Evolutionary conservation across 1,140 invertebrate species (phyloP), one percentile per base, ranked within the genome.

Genomic region (Agraylea sexmaculata): DNA sequence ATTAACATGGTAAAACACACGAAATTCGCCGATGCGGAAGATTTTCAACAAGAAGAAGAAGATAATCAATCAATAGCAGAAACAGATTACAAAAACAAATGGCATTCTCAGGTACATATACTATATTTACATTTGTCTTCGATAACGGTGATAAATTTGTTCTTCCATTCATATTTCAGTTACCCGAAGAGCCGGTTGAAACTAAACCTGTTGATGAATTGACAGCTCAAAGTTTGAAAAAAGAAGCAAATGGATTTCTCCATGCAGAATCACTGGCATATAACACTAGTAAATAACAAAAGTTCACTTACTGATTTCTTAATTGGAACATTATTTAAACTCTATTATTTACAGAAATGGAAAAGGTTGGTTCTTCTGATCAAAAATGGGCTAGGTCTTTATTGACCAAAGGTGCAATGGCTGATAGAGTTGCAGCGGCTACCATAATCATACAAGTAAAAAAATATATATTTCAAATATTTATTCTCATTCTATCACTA

Each of bases 391-490:
- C 89, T 41, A 76, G 78, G 49, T 88, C 81, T 12, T 75, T 91
- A 4, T 62, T 90, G 31, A 66, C 73, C 16, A 80, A 78, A 48
- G 89, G 89, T 31, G 90, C 88, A 5, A 71, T 78, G 1, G 72
- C 74, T 1, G 91, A 95, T 62, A 87, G 83, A 67, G 71, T 93
- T 30, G 88, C 89, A 19, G 89, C 89, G 2, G 74, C 78, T 31
- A 81, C 83, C 17, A 62, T 94, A 6, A 58, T 83, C 12, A 78
- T 93, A 40, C 65, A 68, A 50, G 65, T 65, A 50, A 10, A 12
- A 31, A 31, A 25, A 7, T 25, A 7, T 25, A 25, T 25, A 7
- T n/a, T 25, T 6, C n/a, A 25, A 25, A 25, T n/a, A 25, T 25
- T 7, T 7, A 7, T 25, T 25, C n/a, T 7, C n/a, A 7, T 7